Conservation (phyloP, 2,113 vertebrate genomes). For the Corydoras sp. region DNA sequence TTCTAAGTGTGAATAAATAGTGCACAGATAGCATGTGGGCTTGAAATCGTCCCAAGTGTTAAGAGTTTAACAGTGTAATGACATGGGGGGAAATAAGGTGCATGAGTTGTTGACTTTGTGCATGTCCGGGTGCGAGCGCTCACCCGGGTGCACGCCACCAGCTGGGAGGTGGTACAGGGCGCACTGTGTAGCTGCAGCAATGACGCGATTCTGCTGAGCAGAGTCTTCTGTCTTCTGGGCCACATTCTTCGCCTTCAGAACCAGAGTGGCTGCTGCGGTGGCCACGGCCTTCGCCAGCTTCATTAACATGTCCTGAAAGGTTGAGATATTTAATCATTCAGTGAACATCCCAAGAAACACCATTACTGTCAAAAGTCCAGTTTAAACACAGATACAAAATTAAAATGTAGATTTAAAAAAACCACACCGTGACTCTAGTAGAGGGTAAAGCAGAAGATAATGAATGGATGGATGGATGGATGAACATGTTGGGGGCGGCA, state of each 20-base stretch:
- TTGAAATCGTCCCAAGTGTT: too few relatives aligned
- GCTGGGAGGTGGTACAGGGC: constrained; percentile 93
- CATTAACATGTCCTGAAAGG: constrained; percentile 88
- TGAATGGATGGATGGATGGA: too few relatives aligned
- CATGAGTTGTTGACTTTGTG: neutral
- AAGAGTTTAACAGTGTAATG: neutral
- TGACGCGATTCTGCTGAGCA: constrained; percentile 83
- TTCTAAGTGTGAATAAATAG: too few relatives aligned
- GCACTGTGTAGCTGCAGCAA: constrained; percentile 90
- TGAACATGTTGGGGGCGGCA: too few relatives aligned
- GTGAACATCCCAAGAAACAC: too few relatives aligned
- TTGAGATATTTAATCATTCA: neutral
- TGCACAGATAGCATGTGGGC: too few relatives aligned
- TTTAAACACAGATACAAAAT: too few relatives aligned
- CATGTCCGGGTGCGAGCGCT: constrained; percentile 34
- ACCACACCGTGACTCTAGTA: too few relatives aligned
- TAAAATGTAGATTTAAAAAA: too few relatives aligned
- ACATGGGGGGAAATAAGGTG: neutral
- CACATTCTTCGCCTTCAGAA: constrained; percentile 93
- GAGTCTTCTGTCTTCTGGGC: constrained; percentile 89
- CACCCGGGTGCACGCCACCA: constrained; percentile 95
- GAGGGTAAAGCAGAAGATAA: too few relatives aligned
- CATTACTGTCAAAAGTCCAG: too few relatives aligned
- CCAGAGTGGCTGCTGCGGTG: constrained; percentile 81
- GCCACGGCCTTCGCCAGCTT: constrained; percentile 93